A percentile compares a stretch with the other conserved stretches of the same genome.
These are phyloP conservation scores for Sebastiscus albofasciatus DNA, from an alignment of 2,797 vertebrate genomes.

Conservation along the genomic window DNA sequence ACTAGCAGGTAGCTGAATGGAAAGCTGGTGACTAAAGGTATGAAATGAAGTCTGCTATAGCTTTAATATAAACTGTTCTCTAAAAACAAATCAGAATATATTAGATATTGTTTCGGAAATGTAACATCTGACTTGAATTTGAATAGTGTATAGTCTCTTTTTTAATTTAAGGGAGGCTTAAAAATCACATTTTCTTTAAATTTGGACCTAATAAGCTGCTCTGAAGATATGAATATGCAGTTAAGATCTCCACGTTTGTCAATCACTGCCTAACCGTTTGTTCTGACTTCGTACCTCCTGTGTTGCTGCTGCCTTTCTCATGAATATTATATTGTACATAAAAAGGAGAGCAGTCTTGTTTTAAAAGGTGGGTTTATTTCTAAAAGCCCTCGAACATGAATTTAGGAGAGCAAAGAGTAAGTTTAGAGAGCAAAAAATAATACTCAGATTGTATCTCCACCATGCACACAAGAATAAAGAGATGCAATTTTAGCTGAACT, in stretches of 20 bases:
- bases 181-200: background rate
- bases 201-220: background rate
- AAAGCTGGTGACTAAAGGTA: background rate
- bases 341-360: background rate
- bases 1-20: background rate
- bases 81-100: no score
- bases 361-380: conserved; percentile 14
- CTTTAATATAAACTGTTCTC: background rate
- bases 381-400: conserved; percentile 11
- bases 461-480: conserved; percentile 30
- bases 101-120: background rate
- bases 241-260: background rate
- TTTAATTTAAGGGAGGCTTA: background rate
- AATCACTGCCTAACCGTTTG: background rate
- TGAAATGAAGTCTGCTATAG: background rate
- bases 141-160: background rate
- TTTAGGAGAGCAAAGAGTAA: conserved; percentile 11
- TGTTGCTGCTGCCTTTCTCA: background rate
- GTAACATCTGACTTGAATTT: background rate
- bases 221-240: background rate
- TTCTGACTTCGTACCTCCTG: background rate
- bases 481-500: conserved; percentile 55
- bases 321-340: conserved; percentile 9
- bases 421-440: conserved; percentile 25
- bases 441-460: conserved; percentile 38